Percentiles rank a stretch among this genome's conserved stretches.
Conservation (phyloP, 2,113 vertebrate species). For the Brachyhypopomus occidentalis region DNA sequence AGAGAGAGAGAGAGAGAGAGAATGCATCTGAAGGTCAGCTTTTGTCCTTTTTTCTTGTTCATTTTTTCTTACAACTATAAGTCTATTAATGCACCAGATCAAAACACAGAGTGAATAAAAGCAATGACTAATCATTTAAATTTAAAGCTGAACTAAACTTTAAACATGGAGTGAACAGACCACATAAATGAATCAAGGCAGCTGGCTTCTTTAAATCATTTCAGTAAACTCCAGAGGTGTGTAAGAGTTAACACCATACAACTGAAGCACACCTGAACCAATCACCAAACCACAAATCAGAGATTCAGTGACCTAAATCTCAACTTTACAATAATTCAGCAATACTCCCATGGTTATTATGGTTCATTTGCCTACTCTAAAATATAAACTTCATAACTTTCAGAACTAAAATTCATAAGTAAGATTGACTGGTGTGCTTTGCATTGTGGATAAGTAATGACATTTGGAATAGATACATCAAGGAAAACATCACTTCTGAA, state of each 20-base stretch:
- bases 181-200: too few relatives aligned
- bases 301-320: neutral
- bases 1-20: neutral
- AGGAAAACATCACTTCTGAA: neutral
- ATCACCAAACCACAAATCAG: neutral
- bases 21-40: neutral
- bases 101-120: too few relatives aligned
- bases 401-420: neutral
- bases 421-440: slow-evolving; percentile 3
- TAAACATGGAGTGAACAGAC: too few relatives aligned
- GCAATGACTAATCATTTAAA: too few relatives aligned
- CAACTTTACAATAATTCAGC: neutral
- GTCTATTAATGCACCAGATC: too few relatives aligned
- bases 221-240: too few relatives aligned
- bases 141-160: too few relatives aligned
- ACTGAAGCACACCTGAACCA: neutral
- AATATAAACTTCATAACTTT: neutral
- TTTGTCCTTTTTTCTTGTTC: neutral
- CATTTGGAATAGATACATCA: slow-evolving; percentile 1
- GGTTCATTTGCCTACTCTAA: neutral
- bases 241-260: neutral
- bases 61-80: too few relatives aligned
- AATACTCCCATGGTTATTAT: neutral
- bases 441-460: neutral
- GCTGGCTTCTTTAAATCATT: too few relatives aligned